These are phyloP conservation scores for Lordiphosa fenestrarum DNA, from an alignment of 2,888 invertebrate species.

Conservation along the genomic window DNA sequence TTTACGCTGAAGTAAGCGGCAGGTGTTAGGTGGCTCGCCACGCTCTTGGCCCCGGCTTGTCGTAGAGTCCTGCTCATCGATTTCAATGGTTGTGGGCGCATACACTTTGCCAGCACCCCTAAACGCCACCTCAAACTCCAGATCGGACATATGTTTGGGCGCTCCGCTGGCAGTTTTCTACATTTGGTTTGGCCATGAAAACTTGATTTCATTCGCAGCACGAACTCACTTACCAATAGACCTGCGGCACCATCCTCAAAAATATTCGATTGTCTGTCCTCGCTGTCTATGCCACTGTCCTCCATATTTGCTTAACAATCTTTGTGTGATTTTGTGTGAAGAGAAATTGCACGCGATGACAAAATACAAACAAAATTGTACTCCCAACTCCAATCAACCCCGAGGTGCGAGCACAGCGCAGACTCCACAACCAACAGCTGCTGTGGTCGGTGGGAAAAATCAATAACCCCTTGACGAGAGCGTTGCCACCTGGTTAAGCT, in stretches of 20 bases:
- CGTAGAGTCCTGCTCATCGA: constrained; percentile 56
- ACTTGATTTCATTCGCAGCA: constrained; percentile 5
- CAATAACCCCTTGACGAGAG: constrained; percentile 54
- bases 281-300: constrained; percentile 79
- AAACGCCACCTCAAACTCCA: constrained; percentile 77
- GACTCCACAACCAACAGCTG: constrained; percentile 59
- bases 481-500: constrained; percentile 46
- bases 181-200: constrained; percentile 36
- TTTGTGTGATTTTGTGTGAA: constrained; percentile 9
- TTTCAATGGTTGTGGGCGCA: constrained; percentile 58
- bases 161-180: constrained; percentile 64
- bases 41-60: constrained; percentile 37
- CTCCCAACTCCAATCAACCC: constrained; percentile 63
- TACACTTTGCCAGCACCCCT: constrained; percentile 64
- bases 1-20: constrained; percentile 80
- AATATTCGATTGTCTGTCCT: constrained; percentile 74
- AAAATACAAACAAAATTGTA: constrained; percentile 58
- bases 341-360: constrained; percentile 41
- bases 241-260: constrained; percentile 65
- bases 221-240: constrained; percentile 51
- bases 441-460: constrained; percentile 44
- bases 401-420: constrained; percentile 41
- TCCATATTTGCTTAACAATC: constrained; percentile 56
- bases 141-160: constrained; percentile 68
- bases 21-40: constrained; percentile 77